Conservation (phyloP, 2,888 invertebrate genomes). For the Drosophila nr. medialis region DNA sequence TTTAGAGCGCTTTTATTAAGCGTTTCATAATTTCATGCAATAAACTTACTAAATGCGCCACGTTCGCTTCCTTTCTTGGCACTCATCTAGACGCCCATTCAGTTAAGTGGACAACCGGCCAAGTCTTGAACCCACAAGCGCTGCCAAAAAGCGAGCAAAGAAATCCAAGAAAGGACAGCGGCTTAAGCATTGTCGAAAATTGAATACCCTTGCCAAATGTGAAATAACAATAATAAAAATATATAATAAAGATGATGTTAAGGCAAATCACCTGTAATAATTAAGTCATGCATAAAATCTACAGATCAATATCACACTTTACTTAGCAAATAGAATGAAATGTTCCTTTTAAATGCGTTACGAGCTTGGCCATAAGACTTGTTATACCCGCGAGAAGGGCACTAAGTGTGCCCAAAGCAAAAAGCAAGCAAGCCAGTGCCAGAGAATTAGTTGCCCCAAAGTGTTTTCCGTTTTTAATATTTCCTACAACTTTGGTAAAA, state of each 20-base stretch:
- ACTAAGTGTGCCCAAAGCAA: conserved; percentile 11
- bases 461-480: conserved; percentile 80
- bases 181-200: background rate
- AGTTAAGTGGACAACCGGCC: conserved; percentile 50
- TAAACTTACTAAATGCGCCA: conserved; percentile 79
- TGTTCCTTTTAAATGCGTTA: background rate
- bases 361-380: conserved; percentile 6
- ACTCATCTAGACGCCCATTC: conserved; percentile 56
- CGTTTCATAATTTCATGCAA: conserved; percentile 79
- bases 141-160: conserved; percentile 65
- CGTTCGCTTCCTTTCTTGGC: conserved; percentile 70
- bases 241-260: background rate
- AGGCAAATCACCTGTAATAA: background rate
- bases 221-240: background rate
- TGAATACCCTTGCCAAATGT: conserved; percentile 13
- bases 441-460: conserved; percentile 75
- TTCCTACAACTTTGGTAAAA: conserved; percentile 67
- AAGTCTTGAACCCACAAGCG: conserved; percentile 59
- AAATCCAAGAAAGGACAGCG: background rate
- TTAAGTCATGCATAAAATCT: background rate
- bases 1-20: conserved; percentile 56
- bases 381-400: background rate
- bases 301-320: background rate
- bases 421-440: conserved; percentile 34
- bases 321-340: background rate